phyloP scores from a whole-genome alignment of 2,113 vertebrate genomes.

The Polypterus senegalus region DNA sequence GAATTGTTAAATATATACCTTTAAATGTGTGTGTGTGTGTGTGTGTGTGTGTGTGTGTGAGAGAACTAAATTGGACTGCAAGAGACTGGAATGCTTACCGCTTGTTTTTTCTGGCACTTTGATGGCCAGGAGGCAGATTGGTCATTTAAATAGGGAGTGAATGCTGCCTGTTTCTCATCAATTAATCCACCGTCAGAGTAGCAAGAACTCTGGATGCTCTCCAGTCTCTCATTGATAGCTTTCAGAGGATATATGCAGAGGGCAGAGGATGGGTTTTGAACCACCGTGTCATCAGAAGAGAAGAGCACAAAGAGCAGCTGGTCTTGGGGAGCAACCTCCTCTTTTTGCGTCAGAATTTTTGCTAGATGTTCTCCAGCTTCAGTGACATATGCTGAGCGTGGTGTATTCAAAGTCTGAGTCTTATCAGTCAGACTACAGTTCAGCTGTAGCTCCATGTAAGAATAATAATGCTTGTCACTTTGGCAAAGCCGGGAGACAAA shows the following conservation, averaged over 20 bases:
- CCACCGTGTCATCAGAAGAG: conserved; percentile 50
- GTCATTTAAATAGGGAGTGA: conserved; percentile 57
- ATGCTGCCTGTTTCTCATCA: conserved; percentile 41
- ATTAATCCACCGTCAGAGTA: conserved; percentile 46
- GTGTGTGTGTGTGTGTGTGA: too few relatives aligned
- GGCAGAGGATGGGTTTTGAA: conserved; percentile 37
- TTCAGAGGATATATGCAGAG: conserved; percentile 75
- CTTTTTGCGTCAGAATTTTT: conserved; percentile 30
- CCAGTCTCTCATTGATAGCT: conserved; percentile 57
- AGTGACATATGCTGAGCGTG: conserved; percentile 62
- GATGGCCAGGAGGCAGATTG: too few relatives aligned
- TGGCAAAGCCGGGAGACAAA: conserved; percentile 78
- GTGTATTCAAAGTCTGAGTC: conserved; percentile 42
- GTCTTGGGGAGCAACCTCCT: conserved; percentile 25
- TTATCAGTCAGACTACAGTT: conserved; percentile 47
- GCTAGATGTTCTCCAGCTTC: conserved; percentile 45
- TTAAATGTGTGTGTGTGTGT: too few relatives aligned
- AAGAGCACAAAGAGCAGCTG: conserved; percentile 71
- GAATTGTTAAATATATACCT: too few relatives aligned
- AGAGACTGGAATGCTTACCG: too few relatives aligned
- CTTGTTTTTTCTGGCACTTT: too few relatives aligned
- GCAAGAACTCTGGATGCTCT: conserved; percentile 59
- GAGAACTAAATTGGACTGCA: too few relatives aligned
- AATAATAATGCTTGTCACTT: conserved; percentile 68
- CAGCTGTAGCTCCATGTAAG: conserved; percentile 89